These are phyloP conservation scores for Leptopterna dolabrata DNA, from an alignment of 2,888 invertebrate genomes.

Conservation along the genomic window DNA sequence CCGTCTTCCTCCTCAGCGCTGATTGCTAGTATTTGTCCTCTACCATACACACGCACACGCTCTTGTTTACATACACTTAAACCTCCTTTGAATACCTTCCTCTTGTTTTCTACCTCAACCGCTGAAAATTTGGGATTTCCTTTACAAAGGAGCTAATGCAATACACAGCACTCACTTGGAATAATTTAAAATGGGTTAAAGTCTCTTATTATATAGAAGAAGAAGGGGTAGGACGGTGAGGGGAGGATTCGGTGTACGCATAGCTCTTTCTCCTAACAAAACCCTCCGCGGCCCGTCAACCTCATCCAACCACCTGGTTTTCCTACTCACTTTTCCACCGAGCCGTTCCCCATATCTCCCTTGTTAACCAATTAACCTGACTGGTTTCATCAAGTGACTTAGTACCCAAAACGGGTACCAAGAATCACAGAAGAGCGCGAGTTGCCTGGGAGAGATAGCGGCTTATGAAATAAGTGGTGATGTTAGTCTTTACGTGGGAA, in stretches of 20 bases:
- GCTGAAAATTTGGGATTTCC: conserved; percentile 55
- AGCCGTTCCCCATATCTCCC: neutral
- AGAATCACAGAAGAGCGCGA: neutral
- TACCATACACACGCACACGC: conserved; percentile 49
- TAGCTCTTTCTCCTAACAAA: conserved; percentile 36
- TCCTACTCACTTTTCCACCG: conserved; percentile 3
- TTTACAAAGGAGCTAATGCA: conserved; percentile 52
- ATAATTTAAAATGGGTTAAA: conserved; percentile 54
- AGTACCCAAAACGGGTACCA: neutral
- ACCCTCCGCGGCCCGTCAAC: neutral
- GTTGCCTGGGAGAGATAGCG: neutral
- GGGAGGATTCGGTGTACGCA: neutral
- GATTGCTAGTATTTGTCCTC: conserved; percentile 60
- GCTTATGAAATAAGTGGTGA: neutral
- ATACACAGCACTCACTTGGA: conserved; percentile 54
- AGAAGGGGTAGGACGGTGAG: neutral
- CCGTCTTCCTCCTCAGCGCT: conserved; percentile 48
- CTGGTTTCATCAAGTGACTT: neutral
- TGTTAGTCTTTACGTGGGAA: neutral
- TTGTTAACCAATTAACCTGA: neutral
- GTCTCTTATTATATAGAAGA: conserved; percentile 45
- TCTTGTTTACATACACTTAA: conserved; percentile 56
- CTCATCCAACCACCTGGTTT: neutral
- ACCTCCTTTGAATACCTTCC: conserved; percentile 56
- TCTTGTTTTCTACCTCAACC: conserved; percentile 52